phyloP scores from a whole-genome alignment of 2,888 invertebrate genomes.

The Mythimna impura region DNA sequence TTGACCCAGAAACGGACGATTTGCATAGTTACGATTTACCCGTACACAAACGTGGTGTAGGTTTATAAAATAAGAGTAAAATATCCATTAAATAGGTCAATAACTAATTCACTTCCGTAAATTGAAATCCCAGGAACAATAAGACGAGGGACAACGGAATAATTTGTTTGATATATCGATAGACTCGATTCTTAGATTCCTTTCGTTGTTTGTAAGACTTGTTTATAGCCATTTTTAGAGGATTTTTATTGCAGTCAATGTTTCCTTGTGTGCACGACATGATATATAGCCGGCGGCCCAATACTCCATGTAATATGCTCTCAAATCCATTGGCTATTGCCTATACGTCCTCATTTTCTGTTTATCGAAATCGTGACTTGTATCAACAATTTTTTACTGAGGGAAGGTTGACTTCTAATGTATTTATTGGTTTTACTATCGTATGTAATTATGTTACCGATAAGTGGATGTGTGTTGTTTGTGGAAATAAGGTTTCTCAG shows the following conservation, averaged over 20 bases:
- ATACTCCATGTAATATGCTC: constrained; percentile 72
- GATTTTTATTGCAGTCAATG: constrained; percentile 74
- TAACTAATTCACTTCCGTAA: constrained; percentile 43
- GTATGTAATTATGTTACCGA: constrained; percentile 60
- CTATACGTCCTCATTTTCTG: constrained; percentile 77
- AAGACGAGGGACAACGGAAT: constrained; percentile 32
- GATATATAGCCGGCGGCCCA: constrained; percentile 75
- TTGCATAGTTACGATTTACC: constrained; percentile 61
- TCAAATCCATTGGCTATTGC: constrained; percentile 75
- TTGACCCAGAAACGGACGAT: constrained; percentile 62
- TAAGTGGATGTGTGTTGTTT: constrained; percentile 33
- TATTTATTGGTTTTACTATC: constrained; percentile 67
- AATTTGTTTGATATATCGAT: constrained; percentile 64
- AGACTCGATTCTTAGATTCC: constrained; percentile 52
- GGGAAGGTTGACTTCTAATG: constrained; percentile 47
- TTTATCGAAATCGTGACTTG: constrained; percentile 86
- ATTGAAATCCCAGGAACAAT: constrained; percentile 38
- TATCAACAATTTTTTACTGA: constrained; percentile 71
- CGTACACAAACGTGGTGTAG: constrained; percentile 18
- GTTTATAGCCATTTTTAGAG: constrained; percentile 74
- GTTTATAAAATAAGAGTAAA: constrained; percentile 41
- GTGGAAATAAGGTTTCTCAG: constrained; percentile 8
- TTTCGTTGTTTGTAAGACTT: constrained; percentile 63
- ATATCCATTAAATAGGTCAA: constrained; percentile 38
- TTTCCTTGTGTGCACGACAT: constrained; percentile 72